These are phyloP conservation scores for Chaetops frenatus DNA, from an alignment of 2,113 vertebrate species.

Conservation along the genomic window DNA sequence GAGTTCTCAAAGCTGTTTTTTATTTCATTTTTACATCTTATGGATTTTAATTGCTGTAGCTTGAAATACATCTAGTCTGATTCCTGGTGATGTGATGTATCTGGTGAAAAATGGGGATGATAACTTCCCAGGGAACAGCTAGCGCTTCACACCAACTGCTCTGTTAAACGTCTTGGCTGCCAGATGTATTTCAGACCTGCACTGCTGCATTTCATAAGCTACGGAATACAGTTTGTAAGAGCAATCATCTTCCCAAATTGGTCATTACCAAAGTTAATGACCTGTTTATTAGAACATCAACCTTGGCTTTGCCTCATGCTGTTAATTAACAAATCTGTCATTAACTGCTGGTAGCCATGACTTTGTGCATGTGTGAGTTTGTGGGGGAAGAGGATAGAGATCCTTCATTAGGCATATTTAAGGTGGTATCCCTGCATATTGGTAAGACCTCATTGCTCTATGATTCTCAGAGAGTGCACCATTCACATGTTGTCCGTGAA, in stretches of 20 bases:
- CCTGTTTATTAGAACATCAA: conserved; percentile 80
- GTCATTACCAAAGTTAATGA: conserved; percentile 80
- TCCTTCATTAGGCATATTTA: conserved; percentile 45
- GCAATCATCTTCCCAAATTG: conserved; percentile 76
- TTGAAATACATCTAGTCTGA: conserved; percentile 4
- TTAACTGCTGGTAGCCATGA: conserved; percentile 66
- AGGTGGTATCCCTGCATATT: conserved; percentile 25
- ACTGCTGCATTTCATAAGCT: conserved; percentile 61
- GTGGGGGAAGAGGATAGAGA: background rate
- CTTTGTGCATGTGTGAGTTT: conserved; percentile 7
- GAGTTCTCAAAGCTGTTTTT: background rate
- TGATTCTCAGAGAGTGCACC: background rate
- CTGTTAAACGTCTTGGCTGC: conserved; percentile 11
- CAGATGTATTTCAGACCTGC: conserved; percentile 55
- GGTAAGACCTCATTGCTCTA: background rate
- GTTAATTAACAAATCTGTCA: conserved; percentile 79
- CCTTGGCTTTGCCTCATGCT: conserved; percentile 75
- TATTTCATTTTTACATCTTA: background rate
- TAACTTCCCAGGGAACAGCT: background rate
- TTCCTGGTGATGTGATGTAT: background rate
- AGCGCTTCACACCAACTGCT: conserved; percentile 42
- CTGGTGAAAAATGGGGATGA: conserved; percentile 29
- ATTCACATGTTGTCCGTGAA: accelerated
- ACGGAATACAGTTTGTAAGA: conserved; percentile 69
- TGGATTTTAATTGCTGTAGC: conserved; percentile 20